Evolutionary conservation across 2,888 invertebrate species (phyloP).

Genomic region (Dioctria rufipes): DNA sequence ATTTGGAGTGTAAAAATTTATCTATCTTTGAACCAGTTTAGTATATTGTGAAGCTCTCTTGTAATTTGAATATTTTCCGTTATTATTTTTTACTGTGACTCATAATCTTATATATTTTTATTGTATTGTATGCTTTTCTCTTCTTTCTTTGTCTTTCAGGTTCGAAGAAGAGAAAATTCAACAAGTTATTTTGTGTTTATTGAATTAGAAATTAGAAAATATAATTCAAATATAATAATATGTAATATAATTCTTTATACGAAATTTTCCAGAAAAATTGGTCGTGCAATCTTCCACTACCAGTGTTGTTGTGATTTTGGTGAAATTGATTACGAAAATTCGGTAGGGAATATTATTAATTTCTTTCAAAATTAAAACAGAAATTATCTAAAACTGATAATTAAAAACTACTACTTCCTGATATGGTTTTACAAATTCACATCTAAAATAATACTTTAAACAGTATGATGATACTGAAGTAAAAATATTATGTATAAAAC

Average conservation of each 20-base stretch:
- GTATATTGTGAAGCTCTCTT: slow-evolving; percentile 27
- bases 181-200: slow-evolving; percentile 53
- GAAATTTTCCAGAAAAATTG: slow-evolving; percentile 72
- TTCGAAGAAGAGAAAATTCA: slow-evolving; percentile 19
- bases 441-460: slow-evolving; percentile 12
- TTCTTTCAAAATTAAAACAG: slow-evolving; percentile 56
- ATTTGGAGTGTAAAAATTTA: slow-evolving; percentile 11
- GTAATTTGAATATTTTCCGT: slow-evolving; percentile 5
- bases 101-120: slow-evolving; percentile 26
- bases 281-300: slow-evolving; percentile 72
- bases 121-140: slow-evolving; percentile 53
- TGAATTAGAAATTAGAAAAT: slow-evolving; percentile 42
- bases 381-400: slow-evolving; percentile 57
- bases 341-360: slow-evolving; percentile 69
- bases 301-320: slow-evolving; percentile 73
- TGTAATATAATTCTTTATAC: slow-evolving; percentile 59
- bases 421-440: slow-evolving; percentile 42
- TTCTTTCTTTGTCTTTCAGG: slow-evolving; percentile 35
- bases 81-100: slow-evolving; percentile 22
- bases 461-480: neutral
- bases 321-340: slow-evolving; percentile 72
- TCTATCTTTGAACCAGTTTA: slow-evolving; percentile 25
- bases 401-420: slow-evolving; percentile 57
- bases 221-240: slow-evolving; percentile 55
- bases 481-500: slow-evolving; percentile 41